Evolutionary conservation across 2,888 invertebrate genomes (phyloP).

Genomic region (Drosophila flavopinicola): DNA sequence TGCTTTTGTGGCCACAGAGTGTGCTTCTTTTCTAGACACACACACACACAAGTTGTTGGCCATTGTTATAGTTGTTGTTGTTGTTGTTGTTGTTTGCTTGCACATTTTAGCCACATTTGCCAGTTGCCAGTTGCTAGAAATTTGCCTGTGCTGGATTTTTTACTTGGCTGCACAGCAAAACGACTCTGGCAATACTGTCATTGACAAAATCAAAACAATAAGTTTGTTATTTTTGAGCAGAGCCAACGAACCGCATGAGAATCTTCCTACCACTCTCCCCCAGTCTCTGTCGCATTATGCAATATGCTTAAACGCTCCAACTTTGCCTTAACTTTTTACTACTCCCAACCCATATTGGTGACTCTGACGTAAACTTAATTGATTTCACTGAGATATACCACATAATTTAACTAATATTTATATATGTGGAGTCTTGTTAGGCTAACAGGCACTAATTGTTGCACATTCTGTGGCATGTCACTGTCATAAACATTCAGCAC

Average conservation of each 20-base stretch:
- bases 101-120: constrained; percentile 59
- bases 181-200: constrained; percentile 58
- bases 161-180: constrained; percentile 66
- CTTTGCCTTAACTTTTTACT: constrained; percentile 19
- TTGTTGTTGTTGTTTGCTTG: constrained; percentile 12
- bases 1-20: constrained; percentile 30
- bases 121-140: constrained; percentile 43
- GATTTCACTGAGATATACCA: constrained; percentile 38
- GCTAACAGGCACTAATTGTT: constrained; percentile 61
- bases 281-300: constrained; percentile 1
- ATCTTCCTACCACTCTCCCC: background rate
- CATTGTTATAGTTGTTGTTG: constrained; percentile 8
- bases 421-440: constrained; percentile 37
- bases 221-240: constrained; percentile 69
- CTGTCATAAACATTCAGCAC: constrained; percentile 27
- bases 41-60: constrained; percentile 3
- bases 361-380: constrained; percentile 36
- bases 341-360: constrained; percentile 2
- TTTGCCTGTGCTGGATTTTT: constrained; percentile 60
- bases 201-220: constrained; percentile 79
- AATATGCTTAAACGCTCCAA: constrained; percentile 40
- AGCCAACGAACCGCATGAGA: constrained; percentile 59
- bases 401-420: constrained; percentile 47
- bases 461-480: constrained; percentile 43
- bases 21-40: background rate